Evolutionary conservation across 1,140 invertebrate species (phyloP).

Genomic region (Microplitis mediator): DNA sequence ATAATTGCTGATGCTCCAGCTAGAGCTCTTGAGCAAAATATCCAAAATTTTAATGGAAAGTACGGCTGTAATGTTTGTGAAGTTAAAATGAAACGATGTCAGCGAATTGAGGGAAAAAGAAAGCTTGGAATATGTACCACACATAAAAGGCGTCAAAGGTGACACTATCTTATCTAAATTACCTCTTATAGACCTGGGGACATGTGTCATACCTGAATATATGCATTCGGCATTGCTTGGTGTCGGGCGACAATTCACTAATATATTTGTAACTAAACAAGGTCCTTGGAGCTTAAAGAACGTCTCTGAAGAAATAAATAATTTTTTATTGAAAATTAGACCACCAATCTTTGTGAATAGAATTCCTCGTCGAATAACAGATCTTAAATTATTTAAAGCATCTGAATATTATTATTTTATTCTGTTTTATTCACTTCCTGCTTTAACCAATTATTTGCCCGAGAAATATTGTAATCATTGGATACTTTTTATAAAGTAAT

Average conservation of each 20-base stretch:
- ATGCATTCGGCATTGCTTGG: conserved; percentile 40
- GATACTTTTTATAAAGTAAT: conserved; percentile 30
- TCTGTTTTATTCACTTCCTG: conserved; percentile 34
- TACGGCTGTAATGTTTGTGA: conserved; percentile 21
- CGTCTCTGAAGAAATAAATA: conserved; percentile 18
- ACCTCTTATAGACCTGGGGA: conserved; percentile 31
- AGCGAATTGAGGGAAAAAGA: background rate
- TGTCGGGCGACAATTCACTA: conserved; percentile 22
- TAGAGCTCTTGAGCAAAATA: conserved; percentile 25
- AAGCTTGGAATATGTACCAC: background rate
- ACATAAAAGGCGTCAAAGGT: conserved; percentile 35
- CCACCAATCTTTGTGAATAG: conserved; percentile 31
- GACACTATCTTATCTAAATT: conserved; percentile 21
- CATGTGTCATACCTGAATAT: conserved; percentile 34
- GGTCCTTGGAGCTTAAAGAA: conserved; percentile 27
- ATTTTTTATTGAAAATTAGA: conserved; percentile 23
- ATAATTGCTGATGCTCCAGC: conserved; percentile 27
- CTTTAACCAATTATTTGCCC: conserved; percentile 23
- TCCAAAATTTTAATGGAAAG: conserved; percentile 14
- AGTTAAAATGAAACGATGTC: background rate
- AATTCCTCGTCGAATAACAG: conserved; percentile 24
- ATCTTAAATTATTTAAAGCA: conserved; percentile 32
- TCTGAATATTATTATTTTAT: conserved; percentile 33
- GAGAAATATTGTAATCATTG: conserved; percentile 40
- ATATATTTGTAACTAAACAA: conserved; percentile 19